Conservation (phyloP, 1,140 invertebrate genomes). For the Chelonus insularis region DNA sequence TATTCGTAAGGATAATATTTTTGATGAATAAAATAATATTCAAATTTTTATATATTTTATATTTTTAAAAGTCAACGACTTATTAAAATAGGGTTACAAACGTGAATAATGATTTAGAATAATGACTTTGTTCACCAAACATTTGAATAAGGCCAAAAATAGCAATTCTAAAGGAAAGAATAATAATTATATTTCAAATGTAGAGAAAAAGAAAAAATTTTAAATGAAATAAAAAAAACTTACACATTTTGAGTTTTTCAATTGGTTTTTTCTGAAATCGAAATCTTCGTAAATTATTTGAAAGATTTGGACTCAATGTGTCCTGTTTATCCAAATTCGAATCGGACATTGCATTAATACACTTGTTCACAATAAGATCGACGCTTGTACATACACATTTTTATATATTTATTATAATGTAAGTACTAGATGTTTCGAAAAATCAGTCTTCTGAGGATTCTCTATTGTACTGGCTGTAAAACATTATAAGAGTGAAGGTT, state of each 20-base stretch:
- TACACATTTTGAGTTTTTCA: constrained; percentile 10
- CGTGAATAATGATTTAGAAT: no score
- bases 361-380: background rate
- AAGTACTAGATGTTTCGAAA: background rate
- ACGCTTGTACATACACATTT: constrained; percentile 16
- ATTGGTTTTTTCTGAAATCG: constrained; percentile 47
- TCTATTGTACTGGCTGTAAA: background rate
- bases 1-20: no score
- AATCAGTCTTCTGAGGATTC: background rate
- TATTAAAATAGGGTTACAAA: no score
- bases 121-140: no score
- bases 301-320: constrained; percentile 38
- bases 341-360: constrained; percentile 7
- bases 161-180: no score
- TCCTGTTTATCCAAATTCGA: constrained; percentile 2
- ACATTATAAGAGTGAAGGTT: background rate
- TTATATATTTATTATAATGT: background rate
- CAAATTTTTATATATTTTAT: no score
- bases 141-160: no score
- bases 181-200: no score
- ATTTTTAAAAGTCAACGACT: no score
- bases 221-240: background rate
- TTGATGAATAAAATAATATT: no score
- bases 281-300: constrained; percentile 46
- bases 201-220: no score